phyloP scores from a whole-genome alignment of 1,140 invertebrate genomes.

The Colletes gigas region DNA sequence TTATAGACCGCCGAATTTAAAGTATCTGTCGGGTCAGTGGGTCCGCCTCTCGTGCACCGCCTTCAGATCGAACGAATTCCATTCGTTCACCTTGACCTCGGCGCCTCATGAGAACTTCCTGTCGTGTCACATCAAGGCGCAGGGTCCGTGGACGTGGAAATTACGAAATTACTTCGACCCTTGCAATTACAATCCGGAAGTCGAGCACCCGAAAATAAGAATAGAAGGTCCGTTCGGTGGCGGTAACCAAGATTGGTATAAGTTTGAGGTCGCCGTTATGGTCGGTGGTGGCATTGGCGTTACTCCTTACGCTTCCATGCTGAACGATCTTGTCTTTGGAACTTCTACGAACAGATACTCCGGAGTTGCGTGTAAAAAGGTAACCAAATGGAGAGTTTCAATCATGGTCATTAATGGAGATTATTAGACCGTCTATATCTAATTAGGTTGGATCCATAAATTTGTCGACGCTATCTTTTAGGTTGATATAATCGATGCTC shows the following conservation, averaged over 20 bases:
- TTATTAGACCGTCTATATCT: no score
- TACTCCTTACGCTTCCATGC: constrained; percentile 99
- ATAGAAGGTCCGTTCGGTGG: constrained; percentile 99
- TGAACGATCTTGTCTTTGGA: constrained; percentile 97
- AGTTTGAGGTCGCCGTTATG: constrained; percentile 98
- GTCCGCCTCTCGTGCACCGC: constrained; percentile 96
- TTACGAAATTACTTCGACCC: constrained; percentile 98
- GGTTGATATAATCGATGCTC: constrained; percentile 10
- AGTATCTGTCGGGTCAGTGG: constrained; percentile 95
- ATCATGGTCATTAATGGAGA: no score
- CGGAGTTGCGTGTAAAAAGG: constrained; percentile 97
- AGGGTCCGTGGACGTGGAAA: constrained; percentile 99
- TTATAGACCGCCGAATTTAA: constrained; percentile 96
- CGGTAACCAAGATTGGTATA: constrained; percentile 99
- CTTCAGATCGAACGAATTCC: constrained; percentile 96
- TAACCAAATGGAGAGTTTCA: constrained; percentile 65
- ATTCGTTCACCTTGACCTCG: constrained; percentile 98
- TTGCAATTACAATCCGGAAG: constrained; percentile 94
- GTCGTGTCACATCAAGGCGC: constrained; percentile 98
- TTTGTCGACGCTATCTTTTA: not conserved
- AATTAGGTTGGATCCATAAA: no score
- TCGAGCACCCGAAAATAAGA: constrained; percentile 91
- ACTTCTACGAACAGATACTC: constrained; percentile 97
- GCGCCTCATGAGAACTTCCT: constrained; percentile 98
- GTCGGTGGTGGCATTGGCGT: constrained; percentile 99